phyloP scores from a whole-genome alignment of 2,113 vertebrate species.

The Hypanus sabinus region DNA sequence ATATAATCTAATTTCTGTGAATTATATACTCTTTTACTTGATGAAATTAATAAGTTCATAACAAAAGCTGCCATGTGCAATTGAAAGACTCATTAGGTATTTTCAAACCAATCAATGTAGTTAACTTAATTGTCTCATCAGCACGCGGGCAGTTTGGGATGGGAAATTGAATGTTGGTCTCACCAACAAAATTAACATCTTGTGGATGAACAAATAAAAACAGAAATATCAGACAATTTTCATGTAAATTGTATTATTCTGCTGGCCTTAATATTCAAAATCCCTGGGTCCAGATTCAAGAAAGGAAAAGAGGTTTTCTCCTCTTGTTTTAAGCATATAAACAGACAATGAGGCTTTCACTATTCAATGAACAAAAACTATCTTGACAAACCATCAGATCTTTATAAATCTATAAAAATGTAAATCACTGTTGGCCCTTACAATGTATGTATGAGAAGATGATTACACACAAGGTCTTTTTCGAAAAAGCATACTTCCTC shows the following conservation, averaged over 20 bases:
- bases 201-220: too few relatives aligned
- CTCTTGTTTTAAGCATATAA: neutral
- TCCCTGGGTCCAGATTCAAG: neutral
- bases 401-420: neutral
- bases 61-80: neutral
- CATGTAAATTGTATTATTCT: neutral
- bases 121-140: too few relatives aligned
- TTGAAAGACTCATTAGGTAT: neutral
- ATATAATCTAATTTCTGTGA: neutral
- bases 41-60: slow-evolving; percentile 8
- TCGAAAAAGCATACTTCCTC: neutral
- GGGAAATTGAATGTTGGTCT: too few relatives aligned
- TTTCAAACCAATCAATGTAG: neutral
- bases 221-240: neutral
- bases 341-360: neutral
- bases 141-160: too few relatives aligned
- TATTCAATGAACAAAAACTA: neutral
- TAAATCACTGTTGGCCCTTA: neutral
- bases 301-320: neutral
- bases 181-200: too few relatives aligned
- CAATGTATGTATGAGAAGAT: neutral
- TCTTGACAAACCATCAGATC: neutral
- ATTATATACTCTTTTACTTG: neutral
- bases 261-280: neutral
- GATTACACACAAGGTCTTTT: neutral